A percentile compares a stretch with the other conserved stretches of the same genome.
These are phyloP conservation scores for Glossophaga mutica DNA, from an alignment of 2,797 vertebrate genomes.

Conservation along the genomic window DNA sequence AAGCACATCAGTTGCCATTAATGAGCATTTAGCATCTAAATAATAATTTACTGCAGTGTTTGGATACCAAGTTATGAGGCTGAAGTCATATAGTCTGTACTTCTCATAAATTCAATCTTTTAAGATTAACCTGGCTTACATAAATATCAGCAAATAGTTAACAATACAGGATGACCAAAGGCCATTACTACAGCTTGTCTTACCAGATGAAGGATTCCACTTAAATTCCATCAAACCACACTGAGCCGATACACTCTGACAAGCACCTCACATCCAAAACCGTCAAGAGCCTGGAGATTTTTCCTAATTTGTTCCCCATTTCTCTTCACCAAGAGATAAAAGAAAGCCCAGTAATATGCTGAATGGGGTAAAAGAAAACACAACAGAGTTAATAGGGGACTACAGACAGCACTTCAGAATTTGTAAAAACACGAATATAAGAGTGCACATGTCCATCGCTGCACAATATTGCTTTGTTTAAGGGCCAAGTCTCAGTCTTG, in stretches of 20 bases:
- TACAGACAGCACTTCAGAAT: slow-evolving; percentile 47
- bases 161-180: slow-evolving; percentile 59
- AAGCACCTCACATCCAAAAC: slow-evolving; percentile 60
- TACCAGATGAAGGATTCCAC: slow-evolving; percentile 71
- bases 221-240: slow-evolving; percentile 81
- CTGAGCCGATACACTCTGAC: slow-evolving; percentile 74
- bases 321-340: slow-evolving; percentile 61
- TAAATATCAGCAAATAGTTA: slow-evolving; percentile 53
- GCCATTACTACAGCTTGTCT: slow-evolving; percentile 56
- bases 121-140: slow-evolving; percentile 47
- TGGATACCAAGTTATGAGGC: background rate
- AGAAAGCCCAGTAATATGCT: slow-evolving; percentile 63
- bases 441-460: slow-evolving; percentile 59
- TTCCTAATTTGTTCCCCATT: slow-evolving; percentile 45
- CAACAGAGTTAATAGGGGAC: slow-evolving; percentile 61
- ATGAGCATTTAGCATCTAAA: slow-evolving; percentile 1
- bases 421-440: slow-evolving; percentile 59
- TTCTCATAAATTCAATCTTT: slow-evolving; percentile 35
- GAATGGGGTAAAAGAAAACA: slow-evolving; percentile 70
- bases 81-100: slow-evolving; percentile 11
- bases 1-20: background rate
- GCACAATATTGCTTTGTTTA: slow-evolving; percentile 83
- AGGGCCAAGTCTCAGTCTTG: slow-evolving; percentile 82
- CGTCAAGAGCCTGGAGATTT: slow-evolving; percentile 17
- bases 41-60: background rate